Percentiles rank a stretch among this genome's conserved stretches.
These are phyloP conservation scores for Lophius americanus DNA, from an alignment of 2,797 vertebrate species.

Conservation along the genomic window DNA sequence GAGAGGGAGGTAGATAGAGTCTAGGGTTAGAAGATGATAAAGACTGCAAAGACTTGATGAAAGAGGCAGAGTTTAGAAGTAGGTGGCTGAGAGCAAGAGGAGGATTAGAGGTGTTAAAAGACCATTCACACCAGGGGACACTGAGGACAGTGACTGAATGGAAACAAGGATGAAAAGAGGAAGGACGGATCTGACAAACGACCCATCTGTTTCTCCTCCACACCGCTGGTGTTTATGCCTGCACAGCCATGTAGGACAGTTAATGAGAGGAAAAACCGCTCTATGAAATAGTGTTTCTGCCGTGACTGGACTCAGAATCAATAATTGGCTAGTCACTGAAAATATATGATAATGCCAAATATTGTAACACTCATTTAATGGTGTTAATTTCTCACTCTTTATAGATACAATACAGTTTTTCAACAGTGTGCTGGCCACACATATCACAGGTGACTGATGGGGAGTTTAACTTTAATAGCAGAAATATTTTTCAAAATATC, in stretches of 20 bases:
- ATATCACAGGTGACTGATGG: slow-evolving; percentile 8
- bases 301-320: background rate
- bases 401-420: background rate
- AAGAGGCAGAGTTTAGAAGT: slow-evolving; percentile 24
- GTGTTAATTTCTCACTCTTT: background rate
- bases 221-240: slow-evolving; percentile 55
- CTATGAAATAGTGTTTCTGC: slow-evolving; percentile 18
- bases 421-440: background rate
- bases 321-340: slow-evolving; percentile 5
- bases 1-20: background rate
- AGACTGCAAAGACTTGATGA: slow-evolving; percentile 13
- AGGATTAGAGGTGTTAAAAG: slow-evolving; percentile 34
- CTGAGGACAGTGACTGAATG: slow-evolving; percentile 32
- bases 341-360: background rate
- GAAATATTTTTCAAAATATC: slow-evolving; percentile 7
- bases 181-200: slow-evolving; percentile 61
- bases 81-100: slow-evolving; percentile 18
- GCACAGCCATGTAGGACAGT: slow-evolving; percentile 30
- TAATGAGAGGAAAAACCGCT: too few species aligned
- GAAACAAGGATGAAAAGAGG: slow-evolving; percentile 47
- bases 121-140: slow-evolving; percentile 31
- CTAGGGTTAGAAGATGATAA: background rate
- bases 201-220: slow-evolving; percentile 75
- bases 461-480: background rate
- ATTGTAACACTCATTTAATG: background rate